Percentiles rank a stretch among this genome's conserved stretches.
Evolutionary conservation across 1,140 invertebrate species (phyloP).

Genomic region (Eurosta solidaginis): DNA sequence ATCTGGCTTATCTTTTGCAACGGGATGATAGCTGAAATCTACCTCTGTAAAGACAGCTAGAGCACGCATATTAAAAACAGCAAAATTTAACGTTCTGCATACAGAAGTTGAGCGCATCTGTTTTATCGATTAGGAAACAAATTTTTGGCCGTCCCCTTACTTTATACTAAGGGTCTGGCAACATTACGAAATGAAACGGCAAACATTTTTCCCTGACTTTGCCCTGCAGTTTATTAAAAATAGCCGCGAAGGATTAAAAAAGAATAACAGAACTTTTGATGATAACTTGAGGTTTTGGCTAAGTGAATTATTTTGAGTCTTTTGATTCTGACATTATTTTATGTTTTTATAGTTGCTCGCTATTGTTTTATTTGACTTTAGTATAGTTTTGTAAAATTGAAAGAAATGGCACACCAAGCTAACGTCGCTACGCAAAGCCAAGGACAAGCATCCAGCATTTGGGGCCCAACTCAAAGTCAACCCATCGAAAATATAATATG

Average conservation of each 20-base stretch:
- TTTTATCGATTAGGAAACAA: no score
- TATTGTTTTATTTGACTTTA: neutral
- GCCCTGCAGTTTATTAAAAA: neutral
- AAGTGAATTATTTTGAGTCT: neutral
- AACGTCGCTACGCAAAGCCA: constrained; percentile 54
- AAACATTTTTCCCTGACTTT: neutral
- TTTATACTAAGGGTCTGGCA: no score
- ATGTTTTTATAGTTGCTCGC: neutral
- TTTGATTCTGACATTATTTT: neutral
- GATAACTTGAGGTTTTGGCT: neutral
- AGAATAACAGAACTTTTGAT: neutral
- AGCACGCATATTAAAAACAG: no score
- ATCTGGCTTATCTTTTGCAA: no score
- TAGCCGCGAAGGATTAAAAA: constrained; percentile 6
- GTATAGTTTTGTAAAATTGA: neutral
- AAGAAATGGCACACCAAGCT: neutral
- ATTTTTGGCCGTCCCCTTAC: no score
- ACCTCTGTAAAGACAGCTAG: no score
- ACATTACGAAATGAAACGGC: no score
- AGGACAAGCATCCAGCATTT: constrained; percentile 54
- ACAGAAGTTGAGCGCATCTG: no score
- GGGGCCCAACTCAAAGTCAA: constrained; percentile 54
- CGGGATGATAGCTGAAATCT: no score
- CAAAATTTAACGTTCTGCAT: no score
- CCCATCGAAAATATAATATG: constrained; percentile 56